phyloP scores from a whole-genome alignment of 1,140 invertebrate species.

The Ooceraea biroi region DNA sequence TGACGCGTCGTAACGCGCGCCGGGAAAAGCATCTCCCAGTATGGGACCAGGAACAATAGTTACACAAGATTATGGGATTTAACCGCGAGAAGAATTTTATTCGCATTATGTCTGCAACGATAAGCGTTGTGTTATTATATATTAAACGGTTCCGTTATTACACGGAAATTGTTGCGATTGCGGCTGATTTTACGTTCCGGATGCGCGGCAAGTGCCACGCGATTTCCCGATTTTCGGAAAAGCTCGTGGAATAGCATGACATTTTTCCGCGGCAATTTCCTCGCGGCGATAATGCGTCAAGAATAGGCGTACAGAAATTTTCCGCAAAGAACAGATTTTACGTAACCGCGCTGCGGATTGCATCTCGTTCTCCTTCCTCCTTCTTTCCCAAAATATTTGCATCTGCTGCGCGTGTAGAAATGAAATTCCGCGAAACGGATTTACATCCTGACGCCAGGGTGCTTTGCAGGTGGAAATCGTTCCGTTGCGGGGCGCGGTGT shows the following conservation, averaged over 20 bases:
- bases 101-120: background rate
- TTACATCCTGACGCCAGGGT: constrained; percentile 20
- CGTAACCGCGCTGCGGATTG: background rate
- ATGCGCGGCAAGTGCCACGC: background rate
- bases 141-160: too few species aligned
- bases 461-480: constrained; percentile 19
- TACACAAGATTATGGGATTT: background rate
- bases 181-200: background rate
- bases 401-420: constrained; percentile 35
- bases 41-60: background rate
- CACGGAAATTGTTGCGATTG: background rate
- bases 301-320: constrained; percentile 28
- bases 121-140: background rate
- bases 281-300: constrained; percentile 20
- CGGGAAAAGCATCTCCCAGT: background rate
- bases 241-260: background rate
- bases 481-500: constrained; percentile 10
- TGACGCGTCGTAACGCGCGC: constrained; percentile 4
- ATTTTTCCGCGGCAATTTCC: background rate
- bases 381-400: constrained; percentile 43
- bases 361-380: too few species aligned
- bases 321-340: background rate
- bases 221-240: background rate
- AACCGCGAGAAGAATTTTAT: constrained; percentile 3
- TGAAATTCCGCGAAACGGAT: constrained; percentile 53